Base-by-base conservation (phyloP, 2,888 invertebrate genomes). In the Lycia hirtaria region DNA sequence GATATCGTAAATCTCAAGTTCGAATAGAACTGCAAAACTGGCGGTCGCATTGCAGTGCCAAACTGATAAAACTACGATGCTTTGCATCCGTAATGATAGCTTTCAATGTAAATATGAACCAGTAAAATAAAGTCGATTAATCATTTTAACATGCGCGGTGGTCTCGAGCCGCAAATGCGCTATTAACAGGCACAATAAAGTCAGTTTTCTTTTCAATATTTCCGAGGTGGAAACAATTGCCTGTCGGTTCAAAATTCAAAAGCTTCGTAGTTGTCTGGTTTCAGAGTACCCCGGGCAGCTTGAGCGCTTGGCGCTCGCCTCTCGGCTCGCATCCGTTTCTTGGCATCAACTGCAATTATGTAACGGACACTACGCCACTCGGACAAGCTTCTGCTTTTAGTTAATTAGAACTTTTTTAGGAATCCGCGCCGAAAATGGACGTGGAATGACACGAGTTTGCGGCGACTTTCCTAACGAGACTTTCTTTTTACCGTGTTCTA, bases 311-410 rank as follows among this genome's bases (percentile, higher is more conserved):
- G 35, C 22, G 30, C 41, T 37, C 40, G 56, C 59, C 63, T 64
- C 68, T 67, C 69, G 64, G 67, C 73, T 64, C 72, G 71, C 80
- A 78, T 80, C 78, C 78, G 76, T 72, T 73, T 69, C 67, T 62
- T 62, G 66, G 61, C 71, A 73, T 83, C 84, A 78, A 78, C 67
- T 78, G 76, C 79, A 80, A 82, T 85, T 83, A 83, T 78, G 80
- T 82, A 83, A 83, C 78, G 71, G 76, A 72, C 70, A 67, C 73
- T 64, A 60, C 54, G 54, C 61, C 59, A 62, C 69, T 65, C 54
- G 59, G 60, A 59, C 66, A 65, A 68, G 65, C 67, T 71, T 60
- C 60, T 64, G 62, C 64, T 54, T 59, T 66, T 64, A 66, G 52
- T 59, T 64, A 67, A 64, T 67, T 62, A 64, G 51, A 64, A 62